Conservation (phyloP, 1,140 invertebrate species). For the Bicyclus anynana region DNA sequence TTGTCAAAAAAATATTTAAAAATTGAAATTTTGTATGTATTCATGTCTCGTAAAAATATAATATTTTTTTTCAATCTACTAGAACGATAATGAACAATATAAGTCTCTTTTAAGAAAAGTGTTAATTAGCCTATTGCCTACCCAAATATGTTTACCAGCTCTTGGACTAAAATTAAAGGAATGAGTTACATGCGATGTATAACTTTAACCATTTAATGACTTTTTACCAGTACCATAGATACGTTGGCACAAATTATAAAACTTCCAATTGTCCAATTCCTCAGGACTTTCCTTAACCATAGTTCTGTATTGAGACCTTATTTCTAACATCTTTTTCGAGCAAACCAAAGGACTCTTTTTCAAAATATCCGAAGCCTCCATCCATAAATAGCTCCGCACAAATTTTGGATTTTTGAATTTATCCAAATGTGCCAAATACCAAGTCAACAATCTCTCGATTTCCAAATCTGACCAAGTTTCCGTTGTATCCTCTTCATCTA, state of each 20-base stretch:
- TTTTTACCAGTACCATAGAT: slow-evolving; percentile 66
- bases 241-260: slow-evolving; percentile 58
- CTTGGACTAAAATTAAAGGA: no score
- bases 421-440: slow-evolving; percentile 66
- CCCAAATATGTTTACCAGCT: no score
- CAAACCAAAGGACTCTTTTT: slow-evolving; percentile 57
- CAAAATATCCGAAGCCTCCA: slow-evolving; percentile 52
- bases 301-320: slow-evolving; percentile 56
- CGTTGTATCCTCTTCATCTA: slow-evolving; percentile 31
- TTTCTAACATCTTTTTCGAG: slow-evolving; percentile 63
- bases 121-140: no score
- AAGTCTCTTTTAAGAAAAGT: no score
- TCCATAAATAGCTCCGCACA: slow-evolving; percentile 56
- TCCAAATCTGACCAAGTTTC: slow-evolving; percentile 53
- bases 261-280: slow-evolving; percentile 53
- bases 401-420: slow-evolving; percentile 69
- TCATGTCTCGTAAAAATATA: no score
- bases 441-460: slow-evolving; percentile 50
- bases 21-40: no score
- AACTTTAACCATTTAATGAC: not conserved
- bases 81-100: no score
- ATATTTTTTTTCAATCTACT: no score
- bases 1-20: no score
- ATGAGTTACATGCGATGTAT: no score
- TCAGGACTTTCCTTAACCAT: slow-evolving; percentile 53